Percentiles rank a stretch among this genome's conserved stretches.
Evolutionary conservation across 2,888 invertebrate genomes (phyloP).

Genomic region (Drosophila phalerata): DNA sequence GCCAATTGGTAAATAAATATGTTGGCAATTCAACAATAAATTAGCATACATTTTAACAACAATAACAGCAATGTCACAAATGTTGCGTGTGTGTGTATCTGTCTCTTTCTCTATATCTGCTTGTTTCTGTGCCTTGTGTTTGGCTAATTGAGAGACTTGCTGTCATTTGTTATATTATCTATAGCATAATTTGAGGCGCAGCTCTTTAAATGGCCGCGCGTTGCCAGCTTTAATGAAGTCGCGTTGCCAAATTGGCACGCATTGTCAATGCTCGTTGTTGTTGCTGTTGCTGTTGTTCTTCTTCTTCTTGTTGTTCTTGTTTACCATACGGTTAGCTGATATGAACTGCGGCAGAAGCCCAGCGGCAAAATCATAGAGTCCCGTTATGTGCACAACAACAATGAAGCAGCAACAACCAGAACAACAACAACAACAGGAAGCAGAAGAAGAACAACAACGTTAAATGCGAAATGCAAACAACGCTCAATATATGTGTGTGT

Average conservation of each 20-base stretch:
- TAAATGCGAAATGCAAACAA: slow-evolving; percentile 74
- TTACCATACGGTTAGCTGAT: slow-evolving; percentile 34
- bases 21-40: slow-evolving; percentile 22
- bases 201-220: not conserved
- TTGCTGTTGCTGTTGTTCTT: slow-evolving; percentile 5
- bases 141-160: slow-evolving; percentile 69
- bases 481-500: slow-evolving; percentile 18
- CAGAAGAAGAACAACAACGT: slow-evolving; percentile 12
- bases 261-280: not conserved
- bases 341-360: slow-evolving; percentile 40
- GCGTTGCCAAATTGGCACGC: slow-evolving; percentile 21
- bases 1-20: too few species aligned
- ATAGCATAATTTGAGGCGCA: slow-evolving; percentile 9
- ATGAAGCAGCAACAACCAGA: slow-evolving; percentile 1
- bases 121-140: slow-evolving; percentile 39
- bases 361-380: slow-evolving; percentile 41
- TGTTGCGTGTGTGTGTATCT: slow-evolving; percentile 14
- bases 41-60: slow-evolving; percentile 51
- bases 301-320: slow-evolving; percentile 20
- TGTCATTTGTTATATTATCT: slow-evolving; percentile 59
- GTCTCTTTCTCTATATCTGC: not conserved
- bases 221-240: not conserved
- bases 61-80: slow-evolving; percentile 24
- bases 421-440: slow-evolving; percentile 13
- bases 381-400: slow-evolving; percentile 52